Percentiles rank a stretch among this genome's conserved stretches.
These are phyloP conservation scores for Oryzias javanicus DNA, from an alignment of 2,113 vertebrate genomes.

Conservation along the genomic window DNA sequence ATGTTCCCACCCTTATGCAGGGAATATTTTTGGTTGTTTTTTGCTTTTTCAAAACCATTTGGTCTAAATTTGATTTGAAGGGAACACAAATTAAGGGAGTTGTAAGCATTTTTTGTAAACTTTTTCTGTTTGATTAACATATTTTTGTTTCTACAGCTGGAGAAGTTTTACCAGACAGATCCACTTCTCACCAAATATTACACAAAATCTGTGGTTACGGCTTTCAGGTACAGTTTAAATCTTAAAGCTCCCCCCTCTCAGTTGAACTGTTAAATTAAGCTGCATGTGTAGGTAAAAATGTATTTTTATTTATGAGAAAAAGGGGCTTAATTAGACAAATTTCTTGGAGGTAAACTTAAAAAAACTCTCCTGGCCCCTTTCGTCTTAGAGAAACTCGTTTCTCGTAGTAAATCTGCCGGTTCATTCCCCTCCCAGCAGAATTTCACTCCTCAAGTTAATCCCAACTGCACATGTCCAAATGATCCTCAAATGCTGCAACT, in stretches of 20 bases:
- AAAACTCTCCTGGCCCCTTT: too few relatives aligned
- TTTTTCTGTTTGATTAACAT: conserved; percentile 15
- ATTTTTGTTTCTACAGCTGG: conserved; percentile 60
- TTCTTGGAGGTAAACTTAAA: too few relatives aligned
- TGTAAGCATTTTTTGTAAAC: background rate
- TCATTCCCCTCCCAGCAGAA: background rate
- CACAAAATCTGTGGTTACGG: conserved; percentile 67
- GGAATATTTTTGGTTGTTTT: too few relatives aligned
- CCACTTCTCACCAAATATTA: conserved; percentile 67
- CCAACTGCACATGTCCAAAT: background rate
- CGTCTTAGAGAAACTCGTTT: too few relatives aligned
- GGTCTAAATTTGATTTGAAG: background rate
- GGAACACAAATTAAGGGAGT: conserved; percentile 11
- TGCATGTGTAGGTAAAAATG: background rate
- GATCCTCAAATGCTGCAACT: background rate
- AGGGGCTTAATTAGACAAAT: too few relatives aligned
- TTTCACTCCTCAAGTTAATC: background rate
- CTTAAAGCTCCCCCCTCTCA: background rate
- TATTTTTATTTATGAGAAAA: too few relatives aligned
- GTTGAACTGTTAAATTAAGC: background rate
- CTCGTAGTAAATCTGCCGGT: too few relatives aligned
- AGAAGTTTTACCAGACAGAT: conserved; percentile 55
- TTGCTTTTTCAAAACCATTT: too few relatives aligned
- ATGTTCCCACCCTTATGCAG: too few relatives aligned
- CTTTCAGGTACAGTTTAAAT: conserved; percentile 70